Conservation (phyloP, 2,797 vertebrate genomes). For the Denticeps clupeoides region DNA sequence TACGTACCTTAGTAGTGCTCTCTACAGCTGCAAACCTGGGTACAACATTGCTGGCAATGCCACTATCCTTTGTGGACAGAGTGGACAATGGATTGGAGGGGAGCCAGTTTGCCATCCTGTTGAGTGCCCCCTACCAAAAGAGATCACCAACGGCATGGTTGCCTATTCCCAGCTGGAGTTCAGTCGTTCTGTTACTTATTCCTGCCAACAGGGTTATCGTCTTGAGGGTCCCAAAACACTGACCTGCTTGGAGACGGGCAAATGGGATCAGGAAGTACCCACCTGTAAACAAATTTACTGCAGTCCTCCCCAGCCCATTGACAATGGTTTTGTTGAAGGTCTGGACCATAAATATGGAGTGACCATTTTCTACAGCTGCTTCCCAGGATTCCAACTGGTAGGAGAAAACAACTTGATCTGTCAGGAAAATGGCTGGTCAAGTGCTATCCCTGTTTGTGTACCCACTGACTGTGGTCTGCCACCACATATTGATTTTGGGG, state of each 20-base stretch:
- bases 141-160: conserved; percentile 70
- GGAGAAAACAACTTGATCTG: conserved; percentile 88
- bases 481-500: conserved; percentile 93
- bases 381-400: conserved; percentile 82
- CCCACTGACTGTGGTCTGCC: conserved; percentile 87
- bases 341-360: conserved; percentile 85
- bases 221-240: conserved; percentile 71
- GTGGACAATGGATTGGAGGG: conserved; percentile 84
- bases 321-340: conserved; percentile 92
- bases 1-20: conserved; percentile 87
- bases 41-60: conserved; percentile 77
- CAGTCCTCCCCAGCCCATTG: conserved; percentile 74
- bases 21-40: conserved; percentile 85
- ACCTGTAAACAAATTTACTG: conserved; percentile 78
- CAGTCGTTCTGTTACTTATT: conserved; percentile 71
- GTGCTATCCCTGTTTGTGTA: conserved; percentile 69
- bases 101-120: conserved; percentile 77
- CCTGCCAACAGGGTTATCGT: conserved; percentile 76
- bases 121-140: conserved; percentile 71
- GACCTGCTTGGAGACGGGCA: conserved; percentile 72
- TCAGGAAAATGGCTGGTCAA: conserved; percentile 85
- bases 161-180: conserved; percentile 73
- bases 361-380: conserved; percentile 93
- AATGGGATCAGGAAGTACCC: conserved; percentile 71
- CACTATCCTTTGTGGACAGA: conserved; percentile 84